Percentiles rank a stretch among this genome's conserved stretches.
Evolutionary conservation across 2,888 invertebrate genomes (phyloP).

Genomic region (Trichopria drosophilae): DNA sequence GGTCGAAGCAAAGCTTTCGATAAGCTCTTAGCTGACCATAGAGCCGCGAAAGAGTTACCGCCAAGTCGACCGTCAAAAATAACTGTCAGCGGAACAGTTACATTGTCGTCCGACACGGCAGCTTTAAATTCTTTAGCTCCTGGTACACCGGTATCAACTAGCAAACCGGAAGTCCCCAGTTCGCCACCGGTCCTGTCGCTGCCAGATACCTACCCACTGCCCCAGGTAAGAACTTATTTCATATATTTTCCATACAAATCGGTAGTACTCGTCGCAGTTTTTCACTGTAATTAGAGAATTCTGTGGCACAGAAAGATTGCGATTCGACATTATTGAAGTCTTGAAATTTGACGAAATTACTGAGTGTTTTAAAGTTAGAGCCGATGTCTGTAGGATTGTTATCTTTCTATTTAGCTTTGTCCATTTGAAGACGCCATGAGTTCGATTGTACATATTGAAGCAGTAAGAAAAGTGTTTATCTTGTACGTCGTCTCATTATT

Average conservation of each 20-base stretch:
- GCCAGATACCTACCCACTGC: conserved; percentile 57
- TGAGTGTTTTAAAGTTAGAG: no score
- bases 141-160: conserved; percentile 60
- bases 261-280: not conserved
- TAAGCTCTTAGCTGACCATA: conserved; percentile 72
- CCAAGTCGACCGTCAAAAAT: conserved; percentile 33
- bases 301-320: conserved; percentile 7
- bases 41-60: conserved; percentile 65
- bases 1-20: conserved; percentile 77
- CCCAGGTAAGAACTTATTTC: conserved; percentile 47
- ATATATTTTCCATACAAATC: not conserved
- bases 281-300: not conserved
- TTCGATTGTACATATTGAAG: conserved; percentile 36
- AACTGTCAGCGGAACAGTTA: conserved; percentile 34
- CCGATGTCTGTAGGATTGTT: no score
- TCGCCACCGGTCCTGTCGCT: conserved; percentile 56
- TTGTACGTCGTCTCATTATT: conserved; percentile 31
- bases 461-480: conserved; percentile 35
- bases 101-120: conserved; percentile 7
- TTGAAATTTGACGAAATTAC: no score
- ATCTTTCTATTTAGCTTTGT: conserved; percentile 36
- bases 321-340: conserved; percentile 16
- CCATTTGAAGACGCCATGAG: conserved; percentile 36
- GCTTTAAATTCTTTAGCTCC: no score
- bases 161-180: conserved; percentile 65